A percentile compares a stretch with the other conserved stretches of the same genome.
phyloP scores from a whole-genome alignment of 2,888 invertebrate genomes.

The Tridacna gigas region DNA sequence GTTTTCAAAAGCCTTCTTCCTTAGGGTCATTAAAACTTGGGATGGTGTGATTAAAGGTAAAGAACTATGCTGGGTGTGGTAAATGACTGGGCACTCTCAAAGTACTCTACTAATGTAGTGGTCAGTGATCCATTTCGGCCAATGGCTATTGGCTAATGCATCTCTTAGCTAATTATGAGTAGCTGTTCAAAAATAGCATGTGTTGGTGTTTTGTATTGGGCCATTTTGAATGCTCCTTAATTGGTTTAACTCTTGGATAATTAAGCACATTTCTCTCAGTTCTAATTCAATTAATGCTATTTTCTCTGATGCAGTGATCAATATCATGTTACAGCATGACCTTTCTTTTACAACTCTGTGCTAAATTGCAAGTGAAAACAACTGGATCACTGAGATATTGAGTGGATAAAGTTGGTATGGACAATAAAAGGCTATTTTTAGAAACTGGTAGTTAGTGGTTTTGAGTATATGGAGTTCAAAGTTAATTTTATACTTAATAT shows the following conservation, averaged over 20 bases:
- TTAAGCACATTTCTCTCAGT: not conserved
- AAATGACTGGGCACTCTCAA: not conserved
- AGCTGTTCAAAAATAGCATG: constrained; percentile 56
- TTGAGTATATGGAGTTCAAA: too few relatives aligned
- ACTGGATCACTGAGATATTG: too few relatives aligned
- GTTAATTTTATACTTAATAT: too few relatives aligned
- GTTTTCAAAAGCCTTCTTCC: too few relatives aligned
- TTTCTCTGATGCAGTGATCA: too few relatives aligned
- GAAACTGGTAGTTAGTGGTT: not conserved
- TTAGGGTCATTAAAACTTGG: too few relatives aligned
- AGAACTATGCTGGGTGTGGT: constrained; percentile 18
- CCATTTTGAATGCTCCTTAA: constrained; percentile 8
- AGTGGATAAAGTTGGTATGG: not conserved
- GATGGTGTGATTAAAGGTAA: too few relatives aligned
- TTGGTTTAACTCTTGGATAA: not conserved
- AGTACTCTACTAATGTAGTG: not conserved
- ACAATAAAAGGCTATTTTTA: constrained; percentile 23
- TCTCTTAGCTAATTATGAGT: constrained; percentile 61
- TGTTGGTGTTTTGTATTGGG: constrained; percentile 15
- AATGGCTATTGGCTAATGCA: constrained; percentile 67
- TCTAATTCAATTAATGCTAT: too few relatives aligned
- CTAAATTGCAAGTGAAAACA: too few relatives aligned
- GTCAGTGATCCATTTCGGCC: constrained; percentile 62
- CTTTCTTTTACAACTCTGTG: too few relatives aligned
- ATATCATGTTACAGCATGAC: too few relatives aligned